phyloP scores from a whole-genome alignment of 2,888 invertebrate genomes.

The Acanthosepion pharaonis region DNA sequence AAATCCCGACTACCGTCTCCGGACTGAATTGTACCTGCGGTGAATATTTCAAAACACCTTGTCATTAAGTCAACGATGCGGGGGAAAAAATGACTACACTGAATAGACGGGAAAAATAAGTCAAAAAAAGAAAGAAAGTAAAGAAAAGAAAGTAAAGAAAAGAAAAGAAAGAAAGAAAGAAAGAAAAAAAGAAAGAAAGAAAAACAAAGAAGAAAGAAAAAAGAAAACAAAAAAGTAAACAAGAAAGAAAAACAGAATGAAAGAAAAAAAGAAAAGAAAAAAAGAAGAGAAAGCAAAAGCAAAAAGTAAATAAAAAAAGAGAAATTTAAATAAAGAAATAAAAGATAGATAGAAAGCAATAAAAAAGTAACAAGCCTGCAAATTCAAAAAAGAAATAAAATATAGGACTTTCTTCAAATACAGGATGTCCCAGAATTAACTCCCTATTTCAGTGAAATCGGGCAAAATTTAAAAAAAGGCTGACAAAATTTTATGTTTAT shows the following conservation, averaged over 20 bases:
- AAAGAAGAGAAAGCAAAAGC: too few species aligned
- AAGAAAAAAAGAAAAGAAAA: background rate
- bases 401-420: too few species aligned
- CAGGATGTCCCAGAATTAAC: too few species aligned
- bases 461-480: too few species aligned
- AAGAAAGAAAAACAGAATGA: background rate
- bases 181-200: background rate
- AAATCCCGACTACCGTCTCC: background rate
- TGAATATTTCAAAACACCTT: slow-evolving; percentile 20
- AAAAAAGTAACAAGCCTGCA: too few species aligned
- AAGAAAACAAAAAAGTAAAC: background rate
- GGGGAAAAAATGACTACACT: background rate
- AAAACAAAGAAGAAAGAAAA: background rate
- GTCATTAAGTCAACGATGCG: slow-evolving; percentile 4
- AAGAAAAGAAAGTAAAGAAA: background rate
- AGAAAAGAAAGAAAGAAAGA: background rate
- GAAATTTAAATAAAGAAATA: too few species aligned
- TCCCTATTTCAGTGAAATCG: too few species aligned
- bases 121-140: background rate
- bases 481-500: too few species aligned
- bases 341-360: too few species aligned
- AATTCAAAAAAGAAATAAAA: too few species aligned
- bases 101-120: background rate
- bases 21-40: slow-evolving; percentile 12
- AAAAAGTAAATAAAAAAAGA: too few species aligned